Percentiles rank a stretch among this genome's conserved stretches.
These are phyloP conservation scores for Gastrophryne carolinensis DNA, from an alignment of 2,797 vertebrate species.

Conservation along the genomic window DNA sequence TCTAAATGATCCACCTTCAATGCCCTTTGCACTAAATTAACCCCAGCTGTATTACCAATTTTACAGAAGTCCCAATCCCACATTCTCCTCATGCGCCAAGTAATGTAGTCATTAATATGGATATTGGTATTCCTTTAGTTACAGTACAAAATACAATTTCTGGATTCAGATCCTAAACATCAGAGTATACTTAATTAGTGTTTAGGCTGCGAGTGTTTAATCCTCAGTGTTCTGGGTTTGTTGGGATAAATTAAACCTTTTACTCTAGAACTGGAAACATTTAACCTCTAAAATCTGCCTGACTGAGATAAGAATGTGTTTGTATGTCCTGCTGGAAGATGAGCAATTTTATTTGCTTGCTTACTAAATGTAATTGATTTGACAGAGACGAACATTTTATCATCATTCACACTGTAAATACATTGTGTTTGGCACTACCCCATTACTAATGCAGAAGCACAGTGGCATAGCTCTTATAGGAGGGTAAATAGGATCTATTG, in stretches of 20 bases:
- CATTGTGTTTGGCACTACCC: too few relatives aligned
- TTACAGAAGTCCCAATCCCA: background rate
- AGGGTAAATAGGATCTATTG: too few relatives aligned
- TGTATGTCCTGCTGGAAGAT: background rate
- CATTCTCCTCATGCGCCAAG: background rate
- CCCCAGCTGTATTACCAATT: background rate
- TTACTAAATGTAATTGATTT: too few relatives aligned
- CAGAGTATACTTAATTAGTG: conserved; percentile 18
- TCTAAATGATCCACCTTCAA: background rate
- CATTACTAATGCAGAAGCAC: too few relatives aligned
- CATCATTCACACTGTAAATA: too few relatives aligned
- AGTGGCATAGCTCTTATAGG: too few relatives aligned
- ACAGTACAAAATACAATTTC: background rate
- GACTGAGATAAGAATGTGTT: conserved; percentile 10
- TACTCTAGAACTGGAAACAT: background rate
- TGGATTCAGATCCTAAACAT: background rate
- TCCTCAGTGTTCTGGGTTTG: background rate
- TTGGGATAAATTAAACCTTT: conserved; percentile 8
- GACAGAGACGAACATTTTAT: too few relatives aligned
- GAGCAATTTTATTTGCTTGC: background rate
- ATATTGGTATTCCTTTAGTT: background rate
- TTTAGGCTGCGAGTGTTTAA: conserved; percentile 26
- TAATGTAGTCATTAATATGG: background rate
- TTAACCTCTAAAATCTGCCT: conserved; percentile 13
- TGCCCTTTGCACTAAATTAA: background rate